Evolutionary conservation across 1,140 invertebrate genomes (phyloP).

Genomic region (Protaetia brevitarsis): DNA sequence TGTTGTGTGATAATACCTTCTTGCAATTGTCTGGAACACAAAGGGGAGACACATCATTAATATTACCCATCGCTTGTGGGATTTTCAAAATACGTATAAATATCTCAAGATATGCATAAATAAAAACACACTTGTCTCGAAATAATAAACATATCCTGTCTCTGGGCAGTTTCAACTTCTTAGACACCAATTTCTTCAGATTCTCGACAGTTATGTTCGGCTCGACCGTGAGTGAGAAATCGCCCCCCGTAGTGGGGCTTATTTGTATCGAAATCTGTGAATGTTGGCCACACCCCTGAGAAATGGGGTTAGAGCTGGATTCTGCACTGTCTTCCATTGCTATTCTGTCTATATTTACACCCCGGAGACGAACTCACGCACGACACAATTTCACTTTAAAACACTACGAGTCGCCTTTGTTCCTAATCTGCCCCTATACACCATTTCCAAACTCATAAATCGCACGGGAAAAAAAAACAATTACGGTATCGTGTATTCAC

Average conservation of each 20-base stretch:
- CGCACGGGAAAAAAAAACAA: slow-evolving; percentile 40
- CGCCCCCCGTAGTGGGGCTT: slow-evolving; percentile 86
- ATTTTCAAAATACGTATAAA: slow-evolving; percentile 25
- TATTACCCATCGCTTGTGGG: neutral
- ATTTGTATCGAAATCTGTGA: slow-evolving; percentile 75
- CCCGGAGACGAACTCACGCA: neutral
- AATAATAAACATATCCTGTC: slow-evolving; percentile 88
- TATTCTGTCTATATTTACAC: slow-evolving; percentile 22
- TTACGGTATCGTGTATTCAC: slow-evolving; percentile 43
- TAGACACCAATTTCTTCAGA: slow-evolving; percentile 88
- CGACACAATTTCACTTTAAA: slow-evolving; percentile 28
- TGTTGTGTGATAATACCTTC: slow-evolving; percentile 85
- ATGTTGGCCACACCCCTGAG: slow-evolving; percentile 64
- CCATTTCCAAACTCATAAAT: slow-evolving; percentile 38
- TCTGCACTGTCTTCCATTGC: slow-evolving; percentile 47
- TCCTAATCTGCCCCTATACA: slow-evolving; percentile 29
- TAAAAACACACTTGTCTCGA: slow-evolving; percentile 77
- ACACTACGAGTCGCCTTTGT: slow-evolving; percentile 20
- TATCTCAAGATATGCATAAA: slow-evolving; percentile 26
- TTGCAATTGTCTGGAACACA: slow-evolving; percentile 75
- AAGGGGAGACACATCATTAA: slow-evolving; percentile 30
- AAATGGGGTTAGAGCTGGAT: slow-evolving; percentile 46
- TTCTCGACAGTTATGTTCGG: slow-evolving; percentile 78
- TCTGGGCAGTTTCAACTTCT: slow-evolving; percentile 85
- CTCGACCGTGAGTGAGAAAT: slow-evolving; percentile 78